A percentile compares a stretch with the other conserved stretches of the same genome.
These are phyloP conservation scores for Zingel zingel DNA, from an alignment of 2,113 vertebrate species.

Conservation along the genomic window DNA sequence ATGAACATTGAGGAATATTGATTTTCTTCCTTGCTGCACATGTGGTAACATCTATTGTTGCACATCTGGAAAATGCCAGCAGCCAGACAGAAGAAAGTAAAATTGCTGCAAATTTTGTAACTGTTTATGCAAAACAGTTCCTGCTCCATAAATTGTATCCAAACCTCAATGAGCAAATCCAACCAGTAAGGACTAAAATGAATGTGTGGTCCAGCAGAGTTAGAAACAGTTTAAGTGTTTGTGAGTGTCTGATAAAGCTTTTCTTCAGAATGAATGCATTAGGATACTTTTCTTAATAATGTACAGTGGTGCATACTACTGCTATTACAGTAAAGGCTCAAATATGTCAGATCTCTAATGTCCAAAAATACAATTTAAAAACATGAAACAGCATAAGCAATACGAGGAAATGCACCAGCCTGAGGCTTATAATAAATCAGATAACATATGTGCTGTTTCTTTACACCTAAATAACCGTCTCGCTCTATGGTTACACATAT, in stretches of 20 bases:
- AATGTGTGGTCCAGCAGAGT: constrained; percentile 44
- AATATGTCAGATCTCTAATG: neutral
- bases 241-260: constrained; percentile 11
- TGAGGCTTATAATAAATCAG: constrained; percentile 6
- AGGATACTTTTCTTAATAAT: neutral
- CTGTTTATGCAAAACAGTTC: constrained; percentile 84
- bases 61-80: constrained; percentile 83
- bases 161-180: constrained; percentile 62
- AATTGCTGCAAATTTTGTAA: constrained; percentile 80
- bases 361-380: constrained; percentile 3
- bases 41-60: constrained; percentile 81
- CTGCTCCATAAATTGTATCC: constrained; percentile 70
- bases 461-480: constrained; percentile 33
- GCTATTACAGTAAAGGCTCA: neutral
- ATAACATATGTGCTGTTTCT: constrained; percentile 21
- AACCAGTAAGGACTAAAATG: constrained; percentile 21
- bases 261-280: neutral
- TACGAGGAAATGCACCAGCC: neutral
- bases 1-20: constrained; percentile 50
- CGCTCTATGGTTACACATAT: neutral
- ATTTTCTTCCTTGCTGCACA: constrained; percentile 65
- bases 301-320: neutral
- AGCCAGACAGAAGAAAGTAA: constrained; percentile 74
- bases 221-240: constrained; percentile 13
- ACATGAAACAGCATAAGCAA: neutral